These are phyloP conservation scores for Triops longicaudatus DNA, from an alignment of 1,140 invertebrate species.

Conservation along the genomic window DNA sequence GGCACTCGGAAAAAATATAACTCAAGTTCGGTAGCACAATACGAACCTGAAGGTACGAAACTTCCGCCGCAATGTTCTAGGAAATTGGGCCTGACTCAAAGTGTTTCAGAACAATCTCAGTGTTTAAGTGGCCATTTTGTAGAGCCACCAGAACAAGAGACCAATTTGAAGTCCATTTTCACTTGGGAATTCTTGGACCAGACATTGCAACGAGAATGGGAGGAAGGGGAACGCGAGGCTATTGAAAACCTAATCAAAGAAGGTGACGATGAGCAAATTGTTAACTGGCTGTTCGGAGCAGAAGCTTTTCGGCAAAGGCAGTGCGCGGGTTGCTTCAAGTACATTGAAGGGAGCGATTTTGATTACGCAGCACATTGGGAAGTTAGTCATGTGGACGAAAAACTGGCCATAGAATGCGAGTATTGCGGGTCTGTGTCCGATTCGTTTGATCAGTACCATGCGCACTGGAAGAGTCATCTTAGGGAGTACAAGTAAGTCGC, in stretches of 20 bases:
- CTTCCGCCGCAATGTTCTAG: background rate
- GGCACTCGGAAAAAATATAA: background rate
- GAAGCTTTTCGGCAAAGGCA: background rate
- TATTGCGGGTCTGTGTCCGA: background rate
- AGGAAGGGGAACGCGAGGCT: background rate
- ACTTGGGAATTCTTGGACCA: background rate
- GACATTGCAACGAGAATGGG: background rate
- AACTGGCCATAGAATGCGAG: background rate
- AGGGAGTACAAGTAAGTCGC: background rate
- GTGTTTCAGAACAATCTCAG: background rate
- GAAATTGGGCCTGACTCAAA: background rate
- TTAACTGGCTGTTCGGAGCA: background rate
- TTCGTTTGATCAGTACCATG: background rate
- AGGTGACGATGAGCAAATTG: background rate
- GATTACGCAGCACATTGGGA: background rate
- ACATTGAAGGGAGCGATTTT: background rate
- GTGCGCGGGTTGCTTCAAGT: background rate
- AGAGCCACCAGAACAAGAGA: background rate
- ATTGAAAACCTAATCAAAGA: background rate
- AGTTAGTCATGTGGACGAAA: background rate
- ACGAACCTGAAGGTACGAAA: background rate
- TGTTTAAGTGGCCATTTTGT: background rate
- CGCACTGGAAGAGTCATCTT: background rate
- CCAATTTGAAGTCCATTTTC: background rate
- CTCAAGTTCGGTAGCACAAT: background rate